Conservation (phyloP, 2,888 invertebrate genomes). For the Exocentrus adspersus region DNA sequence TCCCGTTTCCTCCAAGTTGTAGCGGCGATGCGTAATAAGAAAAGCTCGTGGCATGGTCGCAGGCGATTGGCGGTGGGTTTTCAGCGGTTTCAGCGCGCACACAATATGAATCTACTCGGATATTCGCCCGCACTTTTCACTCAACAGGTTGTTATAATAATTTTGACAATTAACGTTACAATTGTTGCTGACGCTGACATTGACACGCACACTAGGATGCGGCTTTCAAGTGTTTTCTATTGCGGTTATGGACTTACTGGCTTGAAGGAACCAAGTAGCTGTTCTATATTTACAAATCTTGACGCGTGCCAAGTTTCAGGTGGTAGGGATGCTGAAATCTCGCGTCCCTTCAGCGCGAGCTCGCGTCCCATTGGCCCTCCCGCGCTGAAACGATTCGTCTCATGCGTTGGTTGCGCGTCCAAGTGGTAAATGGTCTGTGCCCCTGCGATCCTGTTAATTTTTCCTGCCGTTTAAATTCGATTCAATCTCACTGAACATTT, state of each 20-base stretch:
- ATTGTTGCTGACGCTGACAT: conserved; percentile 33
- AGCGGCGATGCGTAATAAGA: conserved; percentile 71
- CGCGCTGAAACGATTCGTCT: conserved; percentile 44
- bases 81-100: conserved; percentile 19
- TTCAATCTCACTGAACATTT: no score
- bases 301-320: conserved; percentile 64
- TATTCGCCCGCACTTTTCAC: conserved; percentile 18
- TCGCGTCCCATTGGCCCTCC: conserved; percentile 57
- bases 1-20: conserved; percentile 62
- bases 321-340: conserved; percentile 49
- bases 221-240: conserved; percentile 34
- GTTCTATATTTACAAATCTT: conserved; percentile 64
- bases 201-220: conserved; percentile 40
- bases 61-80: conserved; percentile 14
- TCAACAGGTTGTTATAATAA: conserved; percentile 41
- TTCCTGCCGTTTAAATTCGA: conserved; percentile 4
- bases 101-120: conserved; percentile 7
- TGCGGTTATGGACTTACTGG: conserved; percentile 55
- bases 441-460: conserved; percentile 4
- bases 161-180: conserved; percentile 44
- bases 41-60: conserved; percentile 72
- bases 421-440: conserved; percentile 20
- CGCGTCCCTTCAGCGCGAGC: conserved; percentile 27
- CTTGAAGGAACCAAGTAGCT: conserved; percentile 60
- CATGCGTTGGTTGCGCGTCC: conserved; percentile 14